A percentile compares a stretch with the other conserved stretches of the same genome.
These are phyloP conservation scores for Metopolophium dirhodum DNA, from an alignment of 1,140 invertebrate species.

Conservation along the genomic window DNA sequence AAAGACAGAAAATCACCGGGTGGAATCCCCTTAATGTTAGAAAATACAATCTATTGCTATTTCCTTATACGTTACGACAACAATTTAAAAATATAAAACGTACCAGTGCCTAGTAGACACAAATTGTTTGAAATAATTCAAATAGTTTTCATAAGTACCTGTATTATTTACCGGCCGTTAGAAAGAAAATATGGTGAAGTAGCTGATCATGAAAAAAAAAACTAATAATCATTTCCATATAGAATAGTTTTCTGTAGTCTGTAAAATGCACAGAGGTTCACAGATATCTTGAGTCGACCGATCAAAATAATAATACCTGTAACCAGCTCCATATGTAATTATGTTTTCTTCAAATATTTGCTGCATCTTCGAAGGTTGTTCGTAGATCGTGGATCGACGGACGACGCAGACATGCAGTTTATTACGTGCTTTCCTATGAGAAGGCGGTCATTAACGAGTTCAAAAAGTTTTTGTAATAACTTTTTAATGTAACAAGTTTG, in stretches of 20 bases:
- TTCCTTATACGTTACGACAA: too few species aligned
- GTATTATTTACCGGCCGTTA: background rate
- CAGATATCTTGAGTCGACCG: background rate
- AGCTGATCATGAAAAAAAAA: background rate
- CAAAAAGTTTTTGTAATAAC: constrained; percentile 32
- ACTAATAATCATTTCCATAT: background rate
- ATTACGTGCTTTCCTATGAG: background rate
- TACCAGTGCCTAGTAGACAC: too few species aligned
- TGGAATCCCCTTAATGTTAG: too few species aligned
- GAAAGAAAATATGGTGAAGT: background rate
- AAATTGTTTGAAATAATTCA: too few species aligned
- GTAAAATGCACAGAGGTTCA: background rate
- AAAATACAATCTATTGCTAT: too few species aligned
- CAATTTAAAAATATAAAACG: too few species aligned
- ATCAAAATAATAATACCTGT: background rate
- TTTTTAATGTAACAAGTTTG: constrained; percentile 34
- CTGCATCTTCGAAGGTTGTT: background rate
- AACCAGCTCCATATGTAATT: background rate
- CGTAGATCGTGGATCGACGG: background rate
- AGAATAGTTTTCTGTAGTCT: background rate
- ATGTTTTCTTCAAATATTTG: background rate
- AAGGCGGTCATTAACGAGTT: background rate
- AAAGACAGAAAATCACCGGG: too few species aligned
- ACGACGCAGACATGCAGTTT: background rate
- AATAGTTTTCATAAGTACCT: background rate